Base-by-base conservation (phyloP, 2,113 vertebrate species). In the Osmerus mordax region DNA sequence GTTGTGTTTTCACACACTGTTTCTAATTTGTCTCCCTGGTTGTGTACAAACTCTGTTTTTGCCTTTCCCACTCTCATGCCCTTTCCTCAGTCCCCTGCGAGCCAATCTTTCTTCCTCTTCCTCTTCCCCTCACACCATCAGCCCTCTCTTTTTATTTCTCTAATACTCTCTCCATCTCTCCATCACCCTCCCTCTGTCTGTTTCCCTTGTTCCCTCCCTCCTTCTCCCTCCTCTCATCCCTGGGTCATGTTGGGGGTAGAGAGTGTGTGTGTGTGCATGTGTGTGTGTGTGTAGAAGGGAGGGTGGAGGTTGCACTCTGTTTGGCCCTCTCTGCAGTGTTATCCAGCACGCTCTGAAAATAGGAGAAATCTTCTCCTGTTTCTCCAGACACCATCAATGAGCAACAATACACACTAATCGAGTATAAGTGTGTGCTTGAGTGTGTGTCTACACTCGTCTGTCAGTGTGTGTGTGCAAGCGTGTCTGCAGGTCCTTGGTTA, bases 331-430 rank as follows among this genome's bases (percentile, higher is more conserved):
- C 21, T 32, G 29, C 69, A 32, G 65, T 16, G 52, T 58, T 72
- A 13, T 52, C 68, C 9, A 53, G 65, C 65, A 59, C 29, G 9
- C 15, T 64, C 19, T 23, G 63, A 74, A 56, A 62, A 54, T 23
- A 56, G 32, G 68, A 47, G 55, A 60, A 65, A 28, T 63, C 69
- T 29, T 52, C 54, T 60, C 58, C 52, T 32, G 64, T 72, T 32
- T 72, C 73, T 62, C 29, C 60, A 36, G 70, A 64, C 73, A 41
- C 36, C 62, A 80, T 80, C 70, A 61, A 80, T 76, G 54, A 73
- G 71, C 54, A 72, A 64, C 69, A 64, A 69, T 32, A 32, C 9
- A 54, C 53, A 52, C 63, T 61, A 75, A 79, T 69, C 54, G 29
- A 65, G 62, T 54, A 18, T 76, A 59, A 67, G 59, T 61, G 58